These are phyloP conservation scores for Chrysochloris asiatica DNA, from an alignment of 2,113 vertebrate species.

Conservation along the genomic window DNA sequence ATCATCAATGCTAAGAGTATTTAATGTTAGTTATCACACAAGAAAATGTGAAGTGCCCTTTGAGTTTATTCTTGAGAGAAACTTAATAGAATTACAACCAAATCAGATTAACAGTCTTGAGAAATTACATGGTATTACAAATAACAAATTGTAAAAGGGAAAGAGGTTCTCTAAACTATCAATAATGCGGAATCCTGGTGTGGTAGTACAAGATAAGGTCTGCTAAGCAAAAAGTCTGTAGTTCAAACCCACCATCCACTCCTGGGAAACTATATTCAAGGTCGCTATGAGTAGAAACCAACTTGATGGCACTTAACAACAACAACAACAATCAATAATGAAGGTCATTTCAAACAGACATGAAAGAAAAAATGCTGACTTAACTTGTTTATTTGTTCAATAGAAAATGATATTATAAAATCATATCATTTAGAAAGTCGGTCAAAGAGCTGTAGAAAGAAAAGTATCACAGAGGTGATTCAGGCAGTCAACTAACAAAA, in stretches of 20 bases:
- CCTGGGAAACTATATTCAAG: no score
- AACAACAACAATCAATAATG: background rate
- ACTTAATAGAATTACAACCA: background rate
- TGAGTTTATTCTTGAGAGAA: background rate
- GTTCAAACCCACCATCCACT: no score
- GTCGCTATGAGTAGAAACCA: no score
- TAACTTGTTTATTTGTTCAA: background rate
- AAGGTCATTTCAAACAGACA: background rate
- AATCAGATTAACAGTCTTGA: background rate
- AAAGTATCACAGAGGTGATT: background rate
- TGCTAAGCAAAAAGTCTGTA: no score
- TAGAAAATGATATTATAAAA: background rate
- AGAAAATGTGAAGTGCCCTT: background rate
- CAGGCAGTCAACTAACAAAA: background rate
- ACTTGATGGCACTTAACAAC: no score
- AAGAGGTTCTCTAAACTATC: background rate
- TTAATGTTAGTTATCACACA: background rate
- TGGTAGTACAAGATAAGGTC: no score
- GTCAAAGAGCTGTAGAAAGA: background rate
- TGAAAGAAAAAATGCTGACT: background rate
- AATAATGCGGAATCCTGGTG: no score
- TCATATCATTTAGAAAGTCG: background rate
- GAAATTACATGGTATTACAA: background rate
- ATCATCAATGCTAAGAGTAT: background rate
- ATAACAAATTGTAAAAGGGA: background rate